Evolutionary conservation across 1,140 invertebrate genomes (phyloP).

Genomic region (Chironomus striatipennis): DNA sequence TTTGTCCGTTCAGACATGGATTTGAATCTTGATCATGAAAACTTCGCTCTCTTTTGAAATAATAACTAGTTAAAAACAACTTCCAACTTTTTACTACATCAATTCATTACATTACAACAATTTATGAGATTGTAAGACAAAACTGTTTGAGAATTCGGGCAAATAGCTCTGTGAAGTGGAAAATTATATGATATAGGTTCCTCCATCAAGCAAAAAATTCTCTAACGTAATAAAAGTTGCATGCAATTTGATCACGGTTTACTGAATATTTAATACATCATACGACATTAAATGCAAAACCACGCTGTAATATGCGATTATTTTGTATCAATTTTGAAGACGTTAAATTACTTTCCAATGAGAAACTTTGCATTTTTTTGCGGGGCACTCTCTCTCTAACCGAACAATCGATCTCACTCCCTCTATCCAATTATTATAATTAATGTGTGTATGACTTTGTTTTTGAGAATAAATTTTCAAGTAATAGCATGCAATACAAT

Average conservation of each 20-base stretch:
- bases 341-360: conserved; percentile 3
- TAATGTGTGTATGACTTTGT: conserved; percentile 7
- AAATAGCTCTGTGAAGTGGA: conserved; percentile 10
- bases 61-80: no score
- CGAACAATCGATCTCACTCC: background rate
- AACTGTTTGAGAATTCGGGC: conserved; percentile 21
- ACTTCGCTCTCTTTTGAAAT: no score
- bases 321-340: background rate
- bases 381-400: no score
- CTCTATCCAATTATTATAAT: background rate
- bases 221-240: conserved; percentile 20
- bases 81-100: no score
- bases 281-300: background rate
- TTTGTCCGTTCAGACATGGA: no score
- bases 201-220: background rate
- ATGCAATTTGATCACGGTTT: conserved; percentile 4
- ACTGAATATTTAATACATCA: conserved; percentile 2
- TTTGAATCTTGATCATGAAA: no score
- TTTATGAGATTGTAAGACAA: background rate
- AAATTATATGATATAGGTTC: background rate
- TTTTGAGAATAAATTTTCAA: background rate
- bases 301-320: background rate
- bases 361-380: no score
- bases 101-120: background rate
- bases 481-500: background rate